phyloP scores from a whole-genome alignment of 2,797 vertebrate species.

The Peromyscus aztecus region DNA sequence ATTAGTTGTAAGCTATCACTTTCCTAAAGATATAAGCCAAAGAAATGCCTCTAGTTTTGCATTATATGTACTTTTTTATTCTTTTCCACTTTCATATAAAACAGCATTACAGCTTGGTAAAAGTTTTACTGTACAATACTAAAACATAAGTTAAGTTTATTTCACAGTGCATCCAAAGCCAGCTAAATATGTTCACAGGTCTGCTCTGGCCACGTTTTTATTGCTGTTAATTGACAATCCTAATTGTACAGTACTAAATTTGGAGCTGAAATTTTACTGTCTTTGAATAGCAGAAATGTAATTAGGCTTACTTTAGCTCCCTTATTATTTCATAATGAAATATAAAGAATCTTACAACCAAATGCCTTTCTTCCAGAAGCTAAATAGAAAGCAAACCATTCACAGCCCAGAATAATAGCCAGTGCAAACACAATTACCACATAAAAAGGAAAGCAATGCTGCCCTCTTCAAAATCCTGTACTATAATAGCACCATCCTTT shows the following conservation, averaged over 20 bases:
- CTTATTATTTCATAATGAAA: slow-evolving; percentile 78
- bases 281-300: slow-evolving; percentile 65
- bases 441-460: neutral
- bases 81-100: slow-evolving; percentile 30
- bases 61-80: slow-evolving; percentile 11
- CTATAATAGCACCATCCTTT: neutral
- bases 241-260: slow-evolving; percentile 74
- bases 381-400: slow-evolving; percentile 67
- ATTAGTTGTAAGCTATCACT: slow-evolving; percentile 20
- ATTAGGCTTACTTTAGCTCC: slow-evolving; percentile 56
- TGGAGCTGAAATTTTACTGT: slow-evolving; percentile 66
- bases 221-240: slow-evolving; percentile 69
- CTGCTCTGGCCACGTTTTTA: slow-evolving; percentile 20
- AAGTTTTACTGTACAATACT: slow-evolving; percentile 62
- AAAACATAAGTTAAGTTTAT: slow-evolving; percentile 64
- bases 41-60: neutral
- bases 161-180: slow-evolving; percentile 20
- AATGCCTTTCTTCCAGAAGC: slow-evolving; percentile 70
- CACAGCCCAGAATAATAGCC: slow-evolving; percentile 58
- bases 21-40: slow-evolving; percentile 18
- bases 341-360: slow-evolving; percentile 66
- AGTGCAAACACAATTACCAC: slow-evolving; percentile 60
- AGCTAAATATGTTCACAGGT: slow-evolving; percentile 48
- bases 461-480: neutral
- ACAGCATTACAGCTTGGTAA: neutral